Percentiles rank a stretch among this genome's conserved stretches.
Conservation (phyloP, 2,113 vertebrate species). For the Delphinapterus leucas region DNA sequence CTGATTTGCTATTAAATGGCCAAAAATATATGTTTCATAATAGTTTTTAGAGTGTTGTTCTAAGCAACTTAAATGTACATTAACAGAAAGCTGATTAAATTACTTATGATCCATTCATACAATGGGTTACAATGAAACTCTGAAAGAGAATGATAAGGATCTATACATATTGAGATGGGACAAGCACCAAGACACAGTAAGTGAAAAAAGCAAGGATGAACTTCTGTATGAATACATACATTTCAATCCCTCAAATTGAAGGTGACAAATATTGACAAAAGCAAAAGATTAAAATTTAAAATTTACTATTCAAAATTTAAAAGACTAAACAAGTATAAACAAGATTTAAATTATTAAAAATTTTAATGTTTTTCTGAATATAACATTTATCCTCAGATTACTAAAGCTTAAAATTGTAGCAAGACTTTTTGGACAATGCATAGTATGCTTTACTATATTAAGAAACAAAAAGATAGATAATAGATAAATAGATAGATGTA, state of each 20-base stretch:
- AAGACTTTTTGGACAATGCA: neutral
- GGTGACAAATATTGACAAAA: neutral
- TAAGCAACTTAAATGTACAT: neutral
- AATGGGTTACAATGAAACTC: neutral
- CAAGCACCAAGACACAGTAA: neutral
- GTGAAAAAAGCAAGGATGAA: neutral
- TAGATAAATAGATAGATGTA: neutral
- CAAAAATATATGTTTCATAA: neutral
- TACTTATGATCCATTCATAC: neutral
- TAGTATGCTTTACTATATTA: neutral
- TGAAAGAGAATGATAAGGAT: neutral
- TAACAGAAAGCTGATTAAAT: neutral
- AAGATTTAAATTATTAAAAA: neutral
- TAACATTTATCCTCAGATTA: neutral
- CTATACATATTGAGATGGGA: too few relatives aligned
- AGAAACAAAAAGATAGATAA: neutral
- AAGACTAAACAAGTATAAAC: neutral
- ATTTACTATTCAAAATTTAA: neutral
- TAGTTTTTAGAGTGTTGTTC: neutral
- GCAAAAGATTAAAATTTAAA: neutral
- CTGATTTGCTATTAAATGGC: neutral
- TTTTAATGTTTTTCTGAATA: neutral
- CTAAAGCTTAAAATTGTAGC: neutral
- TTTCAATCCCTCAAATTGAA: neutral
- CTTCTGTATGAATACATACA: neutral